These are phyloP conservation scores for Drosophila nr. perissopoda DNA, from an alignment of 2,888 invertebrate genomes.

Conservation along the genomic window DNA sequence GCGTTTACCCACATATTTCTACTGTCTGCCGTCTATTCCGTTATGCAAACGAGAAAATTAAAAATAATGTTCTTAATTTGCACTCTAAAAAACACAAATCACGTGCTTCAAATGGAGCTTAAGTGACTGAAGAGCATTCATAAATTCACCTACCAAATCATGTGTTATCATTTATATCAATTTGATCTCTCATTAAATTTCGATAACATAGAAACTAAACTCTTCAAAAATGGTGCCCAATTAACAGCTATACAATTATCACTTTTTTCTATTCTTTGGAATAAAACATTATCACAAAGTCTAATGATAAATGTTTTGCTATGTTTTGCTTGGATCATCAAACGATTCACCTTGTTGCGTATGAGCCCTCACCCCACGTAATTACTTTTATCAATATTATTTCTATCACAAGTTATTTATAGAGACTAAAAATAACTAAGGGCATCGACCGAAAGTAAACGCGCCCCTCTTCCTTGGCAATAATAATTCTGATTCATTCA, in stretches of 20 bases:
- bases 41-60: conserved; percentile 36
- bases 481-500: conserved; percentile 11
- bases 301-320: background rate
- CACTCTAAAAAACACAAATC: background rate
- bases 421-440: conserved; percentile 16
- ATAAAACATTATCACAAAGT: conserved; percentile 10
- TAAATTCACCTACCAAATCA: background rate
- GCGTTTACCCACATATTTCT: background rate
- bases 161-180: conserved; percentile 1
- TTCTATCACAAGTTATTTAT: conserved; percentile 25
- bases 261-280: background rate
- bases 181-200: conserved; percentile 29
- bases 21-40: conserved; percentile 10
- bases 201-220: background rate
- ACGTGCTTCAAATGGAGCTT: background rate
- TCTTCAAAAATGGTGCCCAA: background rate
- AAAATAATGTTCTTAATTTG: background rate
- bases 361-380: background rate
- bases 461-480: background rate
- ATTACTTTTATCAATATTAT: conserved; percentile 1
- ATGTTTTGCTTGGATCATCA: background rate
- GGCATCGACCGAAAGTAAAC: conserved; percentile 16
- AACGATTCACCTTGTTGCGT: conserved; percentile 15
- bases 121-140: background rate
- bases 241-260: conserved; percentile 12